Percentiles rank a stretch among this genome's conserved stretches.
Conservation (phyloP, 2,113 vertebrate genomes). For the Hystrix cristata region DNA sequence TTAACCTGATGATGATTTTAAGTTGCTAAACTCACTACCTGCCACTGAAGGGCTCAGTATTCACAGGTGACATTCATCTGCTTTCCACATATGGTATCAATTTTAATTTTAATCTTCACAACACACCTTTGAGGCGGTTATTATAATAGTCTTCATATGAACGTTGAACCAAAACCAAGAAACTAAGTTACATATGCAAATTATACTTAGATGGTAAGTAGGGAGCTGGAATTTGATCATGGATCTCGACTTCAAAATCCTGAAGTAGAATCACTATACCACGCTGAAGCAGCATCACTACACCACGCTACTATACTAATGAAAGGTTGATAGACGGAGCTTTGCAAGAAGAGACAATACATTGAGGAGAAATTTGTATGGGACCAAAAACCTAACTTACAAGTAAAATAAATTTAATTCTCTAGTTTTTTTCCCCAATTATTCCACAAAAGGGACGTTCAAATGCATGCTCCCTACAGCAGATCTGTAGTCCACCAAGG, state of each 20-base stretch:
- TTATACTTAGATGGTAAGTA: not conserved
- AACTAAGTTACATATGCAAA: not conserved
- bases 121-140: not conserved
- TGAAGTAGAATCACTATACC: not conserved
- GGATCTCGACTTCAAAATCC: not conserved
- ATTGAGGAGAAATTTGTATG: not conserved
- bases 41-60: not conserved
- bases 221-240: not conserved
- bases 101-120: conserved; percentile 30
- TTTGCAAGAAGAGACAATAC: not conserved
- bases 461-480: not conserved
- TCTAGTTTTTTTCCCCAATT: not conserved
- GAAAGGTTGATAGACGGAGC: not conserved
- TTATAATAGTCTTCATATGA: not conserved
- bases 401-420: conserved; percentile 47
- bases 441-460: not conserved
- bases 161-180: not conserved
- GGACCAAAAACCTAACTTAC: conserved; percentile 27
- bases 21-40: not conserved
- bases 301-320: not conserved
- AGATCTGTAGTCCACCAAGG: not conserved
- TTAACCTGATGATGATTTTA: not conserved
- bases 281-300: not conserved
- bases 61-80: not conserved
- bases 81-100: not conserved